These are phyloP conservation scores for Mayetiola destructor DNA, from an alignment of 2,888 invertebrate species.

Conservation along the genomic window DNA sequence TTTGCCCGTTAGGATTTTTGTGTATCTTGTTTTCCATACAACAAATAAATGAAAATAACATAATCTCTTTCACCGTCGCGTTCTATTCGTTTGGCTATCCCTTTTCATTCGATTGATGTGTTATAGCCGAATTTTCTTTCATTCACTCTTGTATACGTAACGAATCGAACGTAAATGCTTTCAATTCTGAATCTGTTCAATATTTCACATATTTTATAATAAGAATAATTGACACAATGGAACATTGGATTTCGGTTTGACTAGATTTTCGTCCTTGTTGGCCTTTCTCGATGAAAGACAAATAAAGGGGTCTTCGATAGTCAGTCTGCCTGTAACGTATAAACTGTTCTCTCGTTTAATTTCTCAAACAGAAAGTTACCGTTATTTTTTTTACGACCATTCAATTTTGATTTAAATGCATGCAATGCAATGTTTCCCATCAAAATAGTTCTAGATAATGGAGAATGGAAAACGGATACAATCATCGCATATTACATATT, in stretches of 20 bases:
- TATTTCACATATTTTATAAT: no score
- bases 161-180: not conserved
- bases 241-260: no score
- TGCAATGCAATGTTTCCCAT: no score
- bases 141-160: not conserved
- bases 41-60: no score
- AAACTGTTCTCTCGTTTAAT: not conserved
- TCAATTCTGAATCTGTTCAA: not conserved
- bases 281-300: no score
- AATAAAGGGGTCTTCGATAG: slow-evolving; percentile 11
- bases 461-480: no score
- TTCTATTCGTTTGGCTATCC: no score
- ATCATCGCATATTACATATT: no score
- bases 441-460: no score
- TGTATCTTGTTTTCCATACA: not conserved
- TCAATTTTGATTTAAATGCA: no score
- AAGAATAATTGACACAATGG: not conserved
- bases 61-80: no score
- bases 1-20: not conserved
- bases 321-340: not conserved
- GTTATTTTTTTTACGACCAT: no score
- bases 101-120: not conserved
- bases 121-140: not conserved
- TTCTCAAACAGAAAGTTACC: not conserved
- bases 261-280: slow-evolving; percentile 1